A percentile compares a stretch with the other conserved stretches of the same genome.
phyloP scores from a whole-genome alignment of 1,140 invertebrate species.

The Mactra quadrangularis region DNA sequence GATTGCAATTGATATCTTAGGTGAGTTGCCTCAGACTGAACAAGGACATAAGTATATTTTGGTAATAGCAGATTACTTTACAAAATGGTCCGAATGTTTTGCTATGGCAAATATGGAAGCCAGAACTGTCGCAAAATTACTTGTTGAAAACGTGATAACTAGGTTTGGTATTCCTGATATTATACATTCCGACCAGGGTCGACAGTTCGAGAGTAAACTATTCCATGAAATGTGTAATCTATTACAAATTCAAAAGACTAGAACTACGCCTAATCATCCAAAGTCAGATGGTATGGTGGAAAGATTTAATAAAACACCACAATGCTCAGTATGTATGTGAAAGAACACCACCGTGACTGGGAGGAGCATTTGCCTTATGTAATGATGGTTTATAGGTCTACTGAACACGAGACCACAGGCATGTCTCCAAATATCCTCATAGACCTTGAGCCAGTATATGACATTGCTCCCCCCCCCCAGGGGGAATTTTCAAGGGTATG shows the following conservation, averaged over 20 bases:
- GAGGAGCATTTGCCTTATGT: no score
- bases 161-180: constrained; percentile 35
- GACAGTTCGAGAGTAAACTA: constrained; percentile 48
- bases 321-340: no score
- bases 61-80: constrained; percentile 73
- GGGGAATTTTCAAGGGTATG: no score
- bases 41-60: constrained; percentile 71
- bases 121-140: constrained; percentile 73
- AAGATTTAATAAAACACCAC: no score
- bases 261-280: no score
- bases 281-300: no score
- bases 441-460: no score
- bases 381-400: no score
- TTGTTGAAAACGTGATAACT: constrained; percentile 48
- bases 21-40: constrained; percentile 63
- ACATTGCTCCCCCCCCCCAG: no score
- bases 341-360: no score
- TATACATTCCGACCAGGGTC: constrained; percentile 60
- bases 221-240: constrained; percentile 46
- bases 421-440: no score
- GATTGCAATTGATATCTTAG: constrained; percentile 67
- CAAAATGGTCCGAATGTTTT: constrained; percentile 69
- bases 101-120: constrained; percentile 69
- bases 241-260: constrained; percentile 45
- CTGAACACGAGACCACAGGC: no score